phyloP scores from a whole-genome alignment of 2,113 vertebrate species.

The Gopherus evgoodei region DNA sequence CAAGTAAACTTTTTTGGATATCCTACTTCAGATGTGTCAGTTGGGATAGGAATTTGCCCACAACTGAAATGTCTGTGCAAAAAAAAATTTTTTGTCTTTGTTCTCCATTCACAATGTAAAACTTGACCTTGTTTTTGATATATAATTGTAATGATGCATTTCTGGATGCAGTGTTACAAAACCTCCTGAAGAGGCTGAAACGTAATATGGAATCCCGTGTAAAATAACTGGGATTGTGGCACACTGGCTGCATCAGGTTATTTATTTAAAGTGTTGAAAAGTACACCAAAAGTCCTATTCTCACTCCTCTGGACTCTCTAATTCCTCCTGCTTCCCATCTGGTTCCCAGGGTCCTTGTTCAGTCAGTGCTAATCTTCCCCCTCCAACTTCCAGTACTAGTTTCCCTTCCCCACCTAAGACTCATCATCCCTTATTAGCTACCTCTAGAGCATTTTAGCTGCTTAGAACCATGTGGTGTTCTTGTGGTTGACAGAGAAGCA shows the following conservation, averaged over 20 bases:
- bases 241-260: not conserved
- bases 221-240: not conserved
- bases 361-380: not conserved
- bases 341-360: not conserved
- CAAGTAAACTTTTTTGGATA: not conserved
- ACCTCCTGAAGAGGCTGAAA: not conserved
- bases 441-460: not conserved
- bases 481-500: not conserved
- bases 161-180: not conserved
- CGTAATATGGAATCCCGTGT: not conserved
- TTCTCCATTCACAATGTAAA: not conserved
- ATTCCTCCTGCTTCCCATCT: no score
- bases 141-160: not conserved
- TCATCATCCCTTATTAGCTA: not conserved
- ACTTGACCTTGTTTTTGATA: not conserved
- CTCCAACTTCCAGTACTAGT: not conserved
- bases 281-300: not conserved
- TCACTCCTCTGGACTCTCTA: no score
- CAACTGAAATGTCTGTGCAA: not conserved
- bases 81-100: rapidly evolving
- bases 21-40: not conserved
- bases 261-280: not conserved
- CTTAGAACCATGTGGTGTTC: not conserved
- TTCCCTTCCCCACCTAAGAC: not conserved
- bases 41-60: not conserved